These are phyloP conservation scores for Osmerus mordax DNA, from an alignment of 2,113 vertebrate genomes.

Conservation along the genomic window DNA sequence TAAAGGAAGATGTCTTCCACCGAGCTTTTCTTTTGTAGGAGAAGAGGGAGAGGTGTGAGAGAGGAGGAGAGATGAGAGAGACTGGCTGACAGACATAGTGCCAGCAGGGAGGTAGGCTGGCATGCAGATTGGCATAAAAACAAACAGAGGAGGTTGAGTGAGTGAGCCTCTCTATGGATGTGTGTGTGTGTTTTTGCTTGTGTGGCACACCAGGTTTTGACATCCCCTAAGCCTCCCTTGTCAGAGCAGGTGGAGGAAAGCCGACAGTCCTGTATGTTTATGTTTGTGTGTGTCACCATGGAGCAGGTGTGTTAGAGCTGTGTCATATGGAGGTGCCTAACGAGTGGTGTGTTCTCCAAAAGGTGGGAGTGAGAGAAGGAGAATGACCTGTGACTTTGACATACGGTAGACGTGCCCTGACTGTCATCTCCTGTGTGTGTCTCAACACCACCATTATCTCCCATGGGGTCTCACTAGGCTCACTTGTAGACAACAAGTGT, in stretches of 20 bases:
- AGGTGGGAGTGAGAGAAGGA: too few species aligned
- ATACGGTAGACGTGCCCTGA: too few species aligned
- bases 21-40: neutral
- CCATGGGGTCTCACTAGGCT: too few species aligned
- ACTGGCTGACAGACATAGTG: slow-evolving; percentile 3
- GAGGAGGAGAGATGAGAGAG: slow-evolving; percentile 3
- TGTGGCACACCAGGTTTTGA: slow-evolving; percentile 37
- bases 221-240: slow-evolving; percentile 43
- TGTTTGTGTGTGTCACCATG: slow-evolving; percentile 2
- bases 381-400: too few species aligned
- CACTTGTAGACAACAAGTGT: neutral
- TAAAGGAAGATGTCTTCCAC: neutral
- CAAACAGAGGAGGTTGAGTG: slow-evolving; percentile 29
- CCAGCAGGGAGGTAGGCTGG: slow-evolving; percentile 6
- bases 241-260: slow-evolving; percentile 47
- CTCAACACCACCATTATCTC: too few species aligned
- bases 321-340: slow-evolving; percentile 39
- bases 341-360: too few species aligned
- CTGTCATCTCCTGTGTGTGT: too few species aligned
- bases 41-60: slow-evolving; percentile 1
- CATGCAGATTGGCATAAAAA: slow-evolving; percentile 43
- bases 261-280: slow-evolving; percentile 22
- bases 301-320: slow-evolving; percentile 31
- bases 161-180: slow-evolving; percentile 19
- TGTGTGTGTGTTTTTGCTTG: slow-evolving; percentile 24